Base-by-base conservation (phyloP, 2,797 vertebrate species). In the Dipus sagitta region DNA sequence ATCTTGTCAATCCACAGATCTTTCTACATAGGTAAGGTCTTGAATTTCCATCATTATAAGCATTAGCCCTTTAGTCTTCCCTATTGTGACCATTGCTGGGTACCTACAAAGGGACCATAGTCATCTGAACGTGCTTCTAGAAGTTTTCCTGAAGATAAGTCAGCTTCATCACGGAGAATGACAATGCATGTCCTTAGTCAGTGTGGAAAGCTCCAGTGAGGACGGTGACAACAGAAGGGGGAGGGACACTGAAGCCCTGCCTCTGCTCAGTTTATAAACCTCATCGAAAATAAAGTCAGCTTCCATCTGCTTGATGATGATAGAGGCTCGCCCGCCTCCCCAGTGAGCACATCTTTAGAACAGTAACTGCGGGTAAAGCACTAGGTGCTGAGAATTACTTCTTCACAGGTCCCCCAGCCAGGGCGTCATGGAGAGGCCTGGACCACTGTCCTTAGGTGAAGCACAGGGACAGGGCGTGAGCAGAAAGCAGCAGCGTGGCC, bases 11-110 rank as follows among this genome's bases (percentile, higher is more conserved):
- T 10, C 47, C 26, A 30, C 3, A 12, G 60, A 65, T 90, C n/a
- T 23, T 90, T 75, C 62, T 47, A 72, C 65, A 74, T 80, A 94
- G 67, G 68, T 54, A 77, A 93, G 6, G n/a, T 80, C 77, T 75
- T 91, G 90, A 52, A 65, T 84, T 93, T 80, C 1, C 38, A 71
- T 28, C 15, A 38, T 17, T 24, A 54, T 2, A 70, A 88, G 52
- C 26, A 30, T 26, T 64, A 65, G 47, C 62, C 74, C 68, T 32
- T 77, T 18, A n/a, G 18, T 38, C 67, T 71, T 71, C 88, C 64
- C 79, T 70, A 20, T 71, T 24, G 13, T 23, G n/a, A 26, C 34
- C 47, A 52, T 26, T 58, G 3, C 62, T 15, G 2, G 21, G 38
- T 70, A 77, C 71, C 71, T 71, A 70, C 8, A 18, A 38, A 81